Conservation (phyloP, 2,888 invertebrate species). For the Cabera pusaria region DNA sequence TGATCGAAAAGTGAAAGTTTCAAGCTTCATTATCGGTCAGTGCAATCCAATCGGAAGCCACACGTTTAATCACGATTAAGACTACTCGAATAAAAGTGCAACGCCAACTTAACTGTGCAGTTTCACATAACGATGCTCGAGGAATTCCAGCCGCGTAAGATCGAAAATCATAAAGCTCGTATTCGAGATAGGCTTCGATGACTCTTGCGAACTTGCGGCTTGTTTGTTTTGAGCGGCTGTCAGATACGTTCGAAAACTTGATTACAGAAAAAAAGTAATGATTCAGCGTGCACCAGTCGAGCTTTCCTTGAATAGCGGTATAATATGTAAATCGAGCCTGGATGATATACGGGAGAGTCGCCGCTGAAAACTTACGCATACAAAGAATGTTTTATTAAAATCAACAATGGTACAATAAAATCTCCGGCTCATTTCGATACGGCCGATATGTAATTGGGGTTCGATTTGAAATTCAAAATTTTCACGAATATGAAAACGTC, state of each 20-base stretch:
- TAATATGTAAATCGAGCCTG: constrained; percentile 66
- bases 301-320: constrained; percentile 72
- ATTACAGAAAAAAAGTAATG: constrained; percentile 69
- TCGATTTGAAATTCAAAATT: constrained; percentile 34
- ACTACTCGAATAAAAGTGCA: constrained; percentile 40
- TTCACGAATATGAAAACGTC: constrained; percentile 28
- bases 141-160: constrained; percentile 26
- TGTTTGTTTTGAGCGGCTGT: constrained; percentile 70
- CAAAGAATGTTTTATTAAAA: constrained; percentile 51
- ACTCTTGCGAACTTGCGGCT: constrained; percentile 47
- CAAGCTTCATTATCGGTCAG: constrained; percentile 61
- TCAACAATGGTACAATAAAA: constrained; percentile 50
- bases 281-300: constrained; percentile 58
- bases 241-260: constrained; percentile 64
- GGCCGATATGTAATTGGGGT: constrained; percentile 32
- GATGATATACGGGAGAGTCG: constrained; percentile 55
- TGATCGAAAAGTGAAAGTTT: constrained; percentile 74
- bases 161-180: constrained; percentile 32
- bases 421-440: constrained; percentile 36
- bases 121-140: constrained; percentile 24
- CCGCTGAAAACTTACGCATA: constrained; percentile 50
- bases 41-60: constrained; percentile 62
- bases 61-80: constrained; percentile 65
- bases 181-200: constrained; percentile 38
- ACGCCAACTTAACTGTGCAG: constrained; percentile 42